Evolutionary conservation across 2,113 vertebrate genomes (phyloP).

Genomic region (Cinclus mexicanus): DNA sequence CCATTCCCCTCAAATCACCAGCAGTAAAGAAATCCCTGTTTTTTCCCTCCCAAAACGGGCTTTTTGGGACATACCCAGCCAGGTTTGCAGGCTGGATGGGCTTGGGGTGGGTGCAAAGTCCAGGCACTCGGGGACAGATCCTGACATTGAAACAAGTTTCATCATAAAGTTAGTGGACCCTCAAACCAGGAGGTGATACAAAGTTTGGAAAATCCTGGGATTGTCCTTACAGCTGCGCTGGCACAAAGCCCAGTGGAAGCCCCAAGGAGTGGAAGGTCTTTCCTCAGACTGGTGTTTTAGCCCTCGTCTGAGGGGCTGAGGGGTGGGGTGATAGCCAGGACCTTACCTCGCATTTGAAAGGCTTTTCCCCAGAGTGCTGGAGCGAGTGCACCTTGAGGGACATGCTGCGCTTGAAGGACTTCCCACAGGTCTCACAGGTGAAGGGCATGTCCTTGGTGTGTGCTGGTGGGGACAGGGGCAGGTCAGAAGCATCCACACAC

Average conservation of each 20-base stretch:
- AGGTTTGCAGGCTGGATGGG: not conserved
- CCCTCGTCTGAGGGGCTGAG: rapidly evolving
- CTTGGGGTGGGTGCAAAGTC: not conserved
- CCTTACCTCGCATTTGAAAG: conserved; percentile 93
- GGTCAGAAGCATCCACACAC: not conserved
- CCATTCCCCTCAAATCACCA: not conserved
- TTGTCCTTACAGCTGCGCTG: not conserved
- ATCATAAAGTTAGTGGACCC: not conserved
- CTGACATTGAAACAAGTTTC: not conserved
- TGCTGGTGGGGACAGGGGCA: conserved; percentile 69
- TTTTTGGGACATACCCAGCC: rapidly evolving
- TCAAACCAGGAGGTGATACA: not conserved
- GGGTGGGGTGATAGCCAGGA: rapidly evolving
- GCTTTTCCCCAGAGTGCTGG: conserved; percentile 96
- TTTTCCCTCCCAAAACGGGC: rapidly evolving
- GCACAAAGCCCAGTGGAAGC: not conserved
- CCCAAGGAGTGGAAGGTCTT: not conserved
- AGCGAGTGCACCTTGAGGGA: conserved; percentile 96
- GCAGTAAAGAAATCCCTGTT: rapidly evolving
- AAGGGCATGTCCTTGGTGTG: conserved; percentile 99
- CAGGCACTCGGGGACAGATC: not conserved
- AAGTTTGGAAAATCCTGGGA: not conserved
- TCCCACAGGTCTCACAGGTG: conserved; percentile 96
- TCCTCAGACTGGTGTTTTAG: rapidly evolving
- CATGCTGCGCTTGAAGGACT: conserved; percentile 98